Conservation (phyloP, 2,888 invertebrate species). For the Strigamia crassipes region DNA sequence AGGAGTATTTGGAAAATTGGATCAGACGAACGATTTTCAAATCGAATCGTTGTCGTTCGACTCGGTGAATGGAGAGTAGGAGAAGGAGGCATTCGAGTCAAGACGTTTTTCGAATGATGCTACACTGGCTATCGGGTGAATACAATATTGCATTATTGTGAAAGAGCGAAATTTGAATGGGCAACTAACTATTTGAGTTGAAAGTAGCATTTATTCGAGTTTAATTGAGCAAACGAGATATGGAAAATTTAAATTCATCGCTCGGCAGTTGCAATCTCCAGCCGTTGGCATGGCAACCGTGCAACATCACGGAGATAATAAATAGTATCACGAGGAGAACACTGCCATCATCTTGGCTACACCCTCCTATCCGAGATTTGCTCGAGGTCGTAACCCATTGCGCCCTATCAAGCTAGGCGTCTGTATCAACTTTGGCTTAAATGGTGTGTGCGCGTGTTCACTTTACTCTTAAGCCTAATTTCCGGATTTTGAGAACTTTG, state of each 20-base stretch:
- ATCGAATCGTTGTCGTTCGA: neutral
- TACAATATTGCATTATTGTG: neutral
- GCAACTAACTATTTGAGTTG: neutral
- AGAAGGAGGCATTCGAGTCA: neutral
- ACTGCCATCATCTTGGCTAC: neutral
- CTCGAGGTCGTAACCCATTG: constrained; percentile 6
- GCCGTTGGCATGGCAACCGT: constrained; percentile 7
- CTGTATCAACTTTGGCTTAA: neutral
- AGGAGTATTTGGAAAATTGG: neutral
- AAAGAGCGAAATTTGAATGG: neutral
- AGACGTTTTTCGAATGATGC: neutral
- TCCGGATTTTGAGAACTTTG: constrained; percentile 26
- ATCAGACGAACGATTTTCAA: neutral
- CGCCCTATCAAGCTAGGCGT: neutral
- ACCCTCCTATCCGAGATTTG: neutral
- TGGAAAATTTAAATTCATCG: constrained; percentile 30
- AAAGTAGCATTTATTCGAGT: neutral
- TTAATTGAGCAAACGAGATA: constrained; percentile 18
- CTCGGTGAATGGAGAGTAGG: neutral
- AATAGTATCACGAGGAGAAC: constrained; percentile 5
- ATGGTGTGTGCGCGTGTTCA: neutral
- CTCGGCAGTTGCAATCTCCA: neutral
- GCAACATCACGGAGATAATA: constrained; percentile 18
- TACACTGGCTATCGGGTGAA: neutral
- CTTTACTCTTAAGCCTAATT: constrained; percentile 16